Base-by-base conservation (phyloP, 2,888 invertebrate species). In the Zonitis immaculata region DNA sequence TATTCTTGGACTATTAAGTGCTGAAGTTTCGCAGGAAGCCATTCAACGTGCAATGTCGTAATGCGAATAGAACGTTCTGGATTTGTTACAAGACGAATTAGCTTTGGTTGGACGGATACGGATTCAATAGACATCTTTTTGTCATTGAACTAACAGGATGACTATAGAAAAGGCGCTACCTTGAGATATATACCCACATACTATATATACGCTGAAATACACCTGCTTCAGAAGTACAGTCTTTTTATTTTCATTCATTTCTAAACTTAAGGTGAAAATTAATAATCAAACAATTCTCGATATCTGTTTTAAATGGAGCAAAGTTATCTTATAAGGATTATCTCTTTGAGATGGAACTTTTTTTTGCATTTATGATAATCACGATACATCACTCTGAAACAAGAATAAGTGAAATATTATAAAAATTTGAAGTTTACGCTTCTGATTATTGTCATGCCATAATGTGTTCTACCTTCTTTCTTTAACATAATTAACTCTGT, bases 1-100 rank as follows among this genome's bases (percentile, higher is more conserved):
- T n/a, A n/a, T 45, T 45, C 45, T 45, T 28, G 28, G 45, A 45
- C 45, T 28, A 45, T 45, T 45, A 45, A 45, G 45, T 45, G 45
- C 26, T 45, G 45, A 45, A 45, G 45, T 45, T 45, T 45, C n/a
- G 27, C 45, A 45, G 45, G 26, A 45, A 45, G 45, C 45, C 20
- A 45, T 45, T 45, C 45, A 45, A 45, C 45, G 30, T 45, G 18
- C 45, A 39, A 20, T n/a, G n/a, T n/a, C 28, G 30, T 45, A 45
- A 45, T 45, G 45, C 28, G 14, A 45, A n/a, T n/a, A 14, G 45
- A 45, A 45, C 14, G 45, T 27, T 28, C 45, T 25, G 45, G 45
- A 45, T 45, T 45, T 28, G 45, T 45, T 45, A 45, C 45, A 45
- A 45, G 45, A 26, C 28, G 30, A 28, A 30, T 45, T 45, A 45